Conservation (phyloP, 1,140 invertebrate genomes). For the Pinna nobilis region DNA sequence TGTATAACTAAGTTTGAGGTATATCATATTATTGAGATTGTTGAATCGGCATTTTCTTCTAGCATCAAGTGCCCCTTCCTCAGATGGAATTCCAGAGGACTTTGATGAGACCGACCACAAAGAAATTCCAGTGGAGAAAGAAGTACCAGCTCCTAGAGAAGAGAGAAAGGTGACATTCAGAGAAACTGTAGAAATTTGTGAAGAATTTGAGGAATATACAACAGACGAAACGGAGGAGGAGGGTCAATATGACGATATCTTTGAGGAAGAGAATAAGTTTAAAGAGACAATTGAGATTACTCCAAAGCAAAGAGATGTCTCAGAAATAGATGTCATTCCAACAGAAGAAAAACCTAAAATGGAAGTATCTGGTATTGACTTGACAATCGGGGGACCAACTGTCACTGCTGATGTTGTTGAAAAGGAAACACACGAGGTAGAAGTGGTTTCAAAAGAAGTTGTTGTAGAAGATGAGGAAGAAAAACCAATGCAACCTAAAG, state of each 20-base stretch:
- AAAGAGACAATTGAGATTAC: slow-evolving; percentile 23
- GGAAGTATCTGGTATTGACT: slow-evolving; percentile 11
- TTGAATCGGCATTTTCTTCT: background rate
- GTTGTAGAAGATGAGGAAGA: background rate
- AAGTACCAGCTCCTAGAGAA: slow-evolving; percentile 25
- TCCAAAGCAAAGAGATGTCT: background rate
- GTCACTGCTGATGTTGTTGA: background rate
- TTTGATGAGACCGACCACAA: background rate
- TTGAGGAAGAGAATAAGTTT: slow-evolving; percentile 5
- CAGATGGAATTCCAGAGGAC: slow-evolving; percentile 24
- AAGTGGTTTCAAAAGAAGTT: slow-evolving; percentile 26
- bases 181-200: slow-evolving; percentile 22
- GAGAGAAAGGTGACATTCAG: slow-evolving; percentile 30
- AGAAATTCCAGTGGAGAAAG: slow-evolving; percentile 13
- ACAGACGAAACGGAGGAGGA: slow-evolving; percentile 1
- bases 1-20: background rate
- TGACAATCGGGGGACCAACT: background rate
- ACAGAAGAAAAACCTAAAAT: slow-evolving; percentile 13
- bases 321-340: slow-evolving; percentile 7
- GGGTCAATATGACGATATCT: background rate
- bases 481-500: background rate
- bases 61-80: slow-evolving; percentile 14
- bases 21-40: background rate
- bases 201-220: slow-evolving; percentile 1
- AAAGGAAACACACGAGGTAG: slow-evolving; percentile 1